phyloP scores from a whole-genome alignment of 2,113 vertebrate species.

The Myotis lucifugus region DNA sequence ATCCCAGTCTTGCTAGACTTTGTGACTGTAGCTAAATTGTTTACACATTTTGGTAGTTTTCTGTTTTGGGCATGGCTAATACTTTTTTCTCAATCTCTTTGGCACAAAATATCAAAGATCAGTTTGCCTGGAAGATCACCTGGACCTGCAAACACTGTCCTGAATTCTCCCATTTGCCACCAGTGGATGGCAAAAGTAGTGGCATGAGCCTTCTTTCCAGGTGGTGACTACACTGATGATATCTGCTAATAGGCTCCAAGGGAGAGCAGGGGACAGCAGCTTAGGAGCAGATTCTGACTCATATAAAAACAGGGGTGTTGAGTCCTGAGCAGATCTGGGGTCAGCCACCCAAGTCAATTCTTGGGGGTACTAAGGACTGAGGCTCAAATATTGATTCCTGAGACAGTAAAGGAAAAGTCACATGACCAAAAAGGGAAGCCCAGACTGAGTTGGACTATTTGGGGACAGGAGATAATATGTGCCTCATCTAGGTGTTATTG shows the following conservation, averaged over 20 bases:
- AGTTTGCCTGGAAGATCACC: neutral
- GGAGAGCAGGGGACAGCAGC: neutral
- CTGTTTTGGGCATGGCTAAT: neutral
- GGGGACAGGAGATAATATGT: neutral
- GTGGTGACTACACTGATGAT: rapidly evolving
- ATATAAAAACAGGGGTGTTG: neutral
- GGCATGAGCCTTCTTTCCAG: neutral
- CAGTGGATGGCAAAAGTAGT: neutral
- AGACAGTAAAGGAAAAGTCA: neutral
- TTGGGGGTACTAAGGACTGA: neutral
- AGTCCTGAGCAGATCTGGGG: neutral
- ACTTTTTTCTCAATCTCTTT: neutral
- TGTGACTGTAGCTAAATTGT: neutral
- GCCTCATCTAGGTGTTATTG: neutral
- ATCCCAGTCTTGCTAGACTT: neutral
- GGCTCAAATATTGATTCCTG: neutral
- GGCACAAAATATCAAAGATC: neutral
- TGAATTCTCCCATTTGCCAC: neutral
- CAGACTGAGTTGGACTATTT: neutral
- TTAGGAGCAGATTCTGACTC: neutral
- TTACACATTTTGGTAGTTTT: neutral
- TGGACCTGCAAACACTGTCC: neutral
- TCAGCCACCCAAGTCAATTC: neutral
- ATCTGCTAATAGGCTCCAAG: neutral
- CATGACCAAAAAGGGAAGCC: neutral